These are phyloP conservation scores for Cavia aperea DNA, from an alignment of 2,113 vertebrate genomes.

Conservation along the genomic window DNA sequence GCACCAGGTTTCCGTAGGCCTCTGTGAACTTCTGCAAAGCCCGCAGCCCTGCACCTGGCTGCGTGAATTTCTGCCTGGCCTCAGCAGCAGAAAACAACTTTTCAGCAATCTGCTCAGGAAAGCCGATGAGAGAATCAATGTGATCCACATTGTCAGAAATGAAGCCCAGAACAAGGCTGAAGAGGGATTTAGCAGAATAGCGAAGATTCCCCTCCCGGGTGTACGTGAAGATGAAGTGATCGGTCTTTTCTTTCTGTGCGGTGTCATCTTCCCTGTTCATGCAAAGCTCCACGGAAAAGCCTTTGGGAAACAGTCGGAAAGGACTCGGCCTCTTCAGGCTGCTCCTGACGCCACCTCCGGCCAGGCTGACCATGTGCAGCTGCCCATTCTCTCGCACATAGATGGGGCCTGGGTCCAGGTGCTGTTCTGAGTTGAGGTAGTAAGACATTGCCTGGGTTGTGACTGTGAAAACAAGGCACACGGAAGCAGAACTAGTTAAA, in stretches of 20 bases:
- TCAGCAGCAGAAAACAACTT: constrained; percentile 90
- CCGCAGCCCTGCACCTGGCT: constrained; percentile 81
- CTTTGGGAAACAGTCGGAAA: constrained; percentile 80
- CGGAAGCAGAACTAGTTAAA: constrained; percentile 56
- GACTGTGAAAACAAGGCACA: constrained; percentile 52
- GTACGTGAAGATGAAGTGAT: constrained; percentile 92
- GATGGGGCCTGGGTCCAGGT: constrained; percentile 77
- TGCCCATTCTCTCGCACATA: constrained; percentile 89
- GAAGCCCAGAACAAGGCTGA: constrained; percentile 86
- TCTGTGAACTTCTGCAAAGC: constrained; percentile 90
- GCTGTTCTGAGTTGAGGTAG: constrained; percentile 72
- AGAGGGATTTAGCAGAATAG: constrained; percentile 91
- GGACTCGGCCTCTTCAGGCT: constrained; percentile 73
- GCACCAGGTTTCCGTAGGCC: constrained; percentile 89
- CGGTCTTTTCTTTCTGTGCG: constrained; percentile 78
- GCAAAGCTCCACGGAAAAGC: constrained; percentile 82
- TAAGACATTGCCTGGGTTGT: constrained; percentile 75
- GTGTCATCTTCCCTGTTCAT: constrained; percentile 78
- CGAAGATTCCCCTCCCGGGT: constrained; percentile 90
- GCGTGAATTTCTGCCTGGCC: constrained; percentile 86
- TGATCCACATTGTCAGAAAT: constrained; percentile 92
- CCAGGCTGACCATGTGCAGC: constrained; percentile 79
- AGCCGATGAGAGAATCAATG: constrained; percentile 91
- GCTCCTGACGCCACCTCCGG: constrained; percentile 70
- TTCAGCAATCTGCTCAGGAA: constrained; percentile 95